Base-by-base conservation (phyloP, 2,113 vertebrate genomes). In the Oryzias celebensis region DNA sequence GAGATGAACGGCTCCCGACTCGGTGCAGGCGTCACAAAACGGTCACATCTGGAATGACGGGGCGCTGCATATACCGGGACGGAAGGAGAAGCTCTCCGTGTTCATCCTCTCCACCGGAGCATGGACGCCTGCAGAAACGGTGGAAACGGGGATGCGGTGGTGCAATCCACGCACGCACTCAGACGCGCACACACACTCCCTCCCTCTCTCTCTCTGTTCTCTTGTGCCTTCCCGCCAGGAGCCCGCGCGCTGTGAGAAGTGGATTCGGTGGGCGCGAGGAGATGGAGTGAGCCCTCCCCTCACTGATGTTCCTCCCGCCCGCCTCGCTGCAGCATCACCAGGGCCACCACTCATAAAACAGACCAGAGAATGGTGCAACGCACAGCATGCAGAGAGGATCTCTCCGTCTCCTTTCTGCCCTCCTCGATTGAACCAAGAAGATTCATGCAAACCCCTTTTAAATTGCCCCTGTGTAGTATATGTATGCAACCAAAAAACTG, bases 301-400 rank as follows among this genome's bases (percentile, higher is more conserved):
- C 80, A 43, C 75, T 69, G 62, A 68, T 62, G 48, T 50, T 65
- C 68, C 83, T 62, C 80, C 84, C 76, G 64, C 85, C 77, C 75
- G 70, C 81, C 87, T 77, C 84, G 86, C 90, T 89, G 88, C 91
- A 90, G 90, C 90, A 92, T 90, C 90, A 90, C 86, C 79, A 83
- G 87, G 84, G 85, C 84, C 87, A 88, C 87, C 82, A 77, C 78
- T 84, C 81, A 83, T 81, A 85, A 86, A 77, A 85, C 75, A 68
- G 88, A 92, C 85, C 86, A 87, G 91, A 91, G 92, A 94, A 92
- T 94, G 94, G 89, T 93, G 91, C 94, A 96, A 90, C 93, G 88
- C 81, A 85, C 73, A 84, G 78, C 73, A 81, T 84, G 78, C 71
- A 85, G 82, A 82, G 80, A 87, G 78, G 71, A 83, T 70, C 69